phyloP scores from a whole-genome alignment of 2,888 invertebrate species.

The Gymnosoma rotundatum region DNA sequence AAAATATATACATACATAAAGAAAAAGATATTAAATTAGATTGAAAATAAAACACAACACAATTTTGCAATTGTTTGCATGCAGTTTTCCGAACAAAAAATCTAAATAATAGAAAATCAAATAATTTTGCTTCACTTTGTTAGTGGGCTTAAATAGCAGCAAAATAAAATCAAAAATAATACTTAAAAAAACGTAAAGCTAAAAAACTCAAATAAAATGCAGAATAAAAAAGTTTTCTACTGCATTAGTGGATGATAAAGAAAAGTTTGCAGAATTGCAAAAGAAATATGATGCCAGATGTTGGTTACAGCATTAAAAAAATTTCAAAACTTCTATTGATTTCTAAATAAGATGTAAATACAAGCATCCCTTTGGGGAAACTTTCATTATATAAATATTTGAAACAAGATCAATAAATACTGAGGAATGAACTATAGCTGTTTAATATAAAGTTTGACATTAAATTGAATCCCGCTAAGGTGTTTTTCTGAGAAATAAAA shows the following conservation, averaged over 20 bases:
- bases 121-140: constrained; percentile 12
- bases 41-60: no score
- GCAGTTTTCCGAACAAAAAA: not conserved
- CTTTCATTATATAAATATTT: no score
- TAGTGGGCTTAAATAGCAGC: constrained; percentile 40
- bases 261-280: constrained; percentile 12
- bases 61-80: no score
- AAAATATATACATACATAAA: not conserved
- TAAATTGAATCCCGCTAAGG: no score
- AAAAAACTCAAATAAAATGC: constrained; percentile 27
- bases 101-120: no score
- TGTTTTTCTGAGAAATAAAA: no score
- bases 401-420: no score
- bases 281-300: constrained; percentile 19
- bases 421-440: no score
- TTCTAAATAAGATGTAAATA: no score
- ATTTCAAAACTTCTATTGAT: no score
- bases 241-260: constrained; percentile 44
- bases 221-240: constrained; percentile 35
- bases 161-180: constrained; percentile 33
- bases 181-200: not conserved
- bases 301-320: not conserved
- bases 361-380: no score
- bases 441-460: no score
- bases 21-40: not conserved